Base-by-base conservation (phyloP, 2,797 vertebrate species). In the Meriones psammophilus region DNA sequence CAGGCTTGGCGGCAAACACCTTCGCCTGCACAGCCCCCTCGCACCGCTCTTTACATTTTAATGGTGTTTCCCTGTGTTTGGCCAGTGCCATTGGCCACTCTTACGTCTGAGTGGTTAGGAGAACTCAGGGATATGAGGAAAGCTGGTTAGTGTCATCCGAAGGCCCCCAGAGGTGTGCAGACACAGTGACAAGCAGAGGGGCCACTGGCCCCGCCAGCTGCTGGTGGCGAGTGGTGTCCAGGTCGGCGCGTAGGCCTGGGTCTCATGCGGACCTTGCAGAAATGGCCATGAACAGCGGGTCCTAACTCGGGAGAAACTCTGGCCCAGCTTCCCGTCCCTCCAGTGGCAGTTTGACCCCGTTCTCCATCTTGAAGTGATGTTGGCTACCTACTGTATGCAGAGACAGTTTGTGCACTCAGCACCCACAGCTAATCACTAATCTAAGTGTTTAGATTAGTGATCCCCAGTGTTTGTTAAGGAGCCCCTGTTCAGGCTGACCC, bases 71-170 rank as follows among this genome's bases (percentile, higher is more conserved):
- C 88, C 24, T 73, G 46, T 17, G 77, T 54, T 14, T 56, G 50
- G 54, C 58, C 95, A 17, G 28, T 50, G 64, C 78, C 54, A 58
- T 24, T 79, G 64, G 39, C 79, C 1, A 91, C 71, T 8, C 76
- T 97, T 88, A 20, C 4, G 1, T 96, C 24, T 15, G 30, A 91
- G 46, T 73, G 56, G 83, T 50, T 74, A 88, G 64, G n/a, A 74
- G 3, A 13, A 24, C 0, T 18, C 58, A 42, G 42, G 62, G 28
- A 1, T n/a, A 42, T 73, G 60, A 79, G 60, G 92, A 13, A 39
- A 77, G 28, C 28, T 58, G 10, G 26, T 73, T 17, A 17, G 30
- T 42, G 69, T 76, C n/a, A 56, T 58, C 68, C 78, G 50, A 22
- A 85, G 36, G 13, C 54, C 15, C 36, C 12, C 46, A 5, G 50